A percentile compares a stretch with the other conserved stretches of the same genome.
These are phyloP conservation scores for Siphamia tubifer DNA, from an alignment of 2,113 vertebrate genomes.

Conservation along the genomic window DNA sequence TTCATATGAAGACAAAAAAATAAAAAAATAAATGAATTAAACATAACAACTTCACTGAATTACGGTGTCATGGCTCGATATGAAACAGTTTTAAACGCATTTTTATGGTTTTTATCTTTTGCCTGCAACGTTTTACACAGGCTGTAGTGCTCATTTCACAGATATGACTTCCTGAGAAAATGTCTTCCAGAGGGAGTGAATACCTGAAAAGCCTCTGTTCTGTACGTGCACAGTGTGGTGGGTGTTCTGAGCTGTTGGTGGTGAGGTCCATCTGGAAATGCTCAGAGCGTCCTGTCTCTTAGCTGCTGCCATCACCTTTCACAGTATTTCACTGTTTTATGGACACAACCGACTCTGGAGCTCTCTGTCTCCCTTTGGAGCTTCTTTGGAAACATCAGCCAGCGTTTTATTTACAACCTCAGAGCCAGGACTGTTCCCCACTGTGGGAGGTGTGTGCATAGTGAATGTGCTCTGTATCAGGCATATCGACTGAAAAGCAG, in stretches of 20 bases:
- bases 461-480: constrained; percentile 30
- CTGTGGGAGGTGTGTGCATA: constrained; percentile 23
- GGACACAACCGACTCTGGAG: constrained; percentile 60
- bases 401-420: constrained; percentile 72
- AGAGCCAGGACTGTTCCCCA: constrained; percentile 53
- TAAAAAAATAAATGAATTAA: neutral
- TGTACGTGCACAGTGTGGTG: neutral
- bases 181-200: constrained; percentile 10
- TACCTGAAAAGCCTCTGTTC: constrained; percentile 7
- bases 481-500: constrained; percentile 6
- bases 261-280: constrained; percentile 70
- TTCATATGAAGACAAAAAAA: no score
- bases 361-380: constrained; percentile 54
- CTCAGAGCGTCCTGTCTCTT: constrained; percentile 62
- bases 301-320: constrained; percentile 64
- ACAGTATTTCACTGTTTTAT: constrained; percentile 74
- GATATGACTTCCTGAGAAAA: neutral
- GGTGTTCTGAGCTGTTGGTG: constrained; percentile 24
- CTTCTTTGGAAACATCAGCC: constrained; percentile 67
- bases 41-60: no score
- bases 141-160: neutral
- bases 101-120: neutral
- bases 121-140: neutral
- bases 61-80: neutral
- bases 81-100: neutral